Percentiles rank a stretch among this genome's conserved stretches.
These are phyloP conservation scores for Spermophilus dauricus DNA, from an alignment of 2,113 vertebrate genomes.

Conservation along the genomic window DNA sequence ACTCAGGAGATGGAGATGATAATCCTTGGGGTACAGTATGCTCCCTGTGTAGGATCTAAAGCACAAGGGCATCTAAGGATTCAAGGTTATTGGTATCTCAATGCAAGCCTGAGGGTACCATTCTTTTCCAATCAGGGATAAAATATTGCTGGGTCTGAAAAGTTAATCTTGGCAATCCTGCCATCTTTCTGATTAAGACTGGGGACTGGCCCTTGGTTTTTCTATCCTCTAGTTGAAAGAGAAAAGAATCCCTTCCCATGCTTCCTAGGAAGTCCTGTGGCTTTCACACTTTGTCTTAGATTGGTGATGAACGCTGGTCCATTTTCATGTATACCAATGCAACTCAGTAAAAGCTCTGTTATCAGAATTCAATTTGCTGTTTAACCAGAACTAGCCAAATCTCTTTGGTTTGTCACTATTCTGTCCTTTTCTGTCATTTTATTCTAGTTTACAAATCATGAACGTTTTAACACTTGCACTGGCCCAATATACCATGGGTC, in stretches of 20 bases:
- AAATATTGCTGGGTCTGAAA: neutral
- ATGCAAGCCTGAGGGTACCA: neutral
- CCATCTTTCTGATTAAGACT: neutral
- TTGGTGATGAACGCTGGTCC: neutral
- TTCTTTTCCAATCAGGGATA: neutral
- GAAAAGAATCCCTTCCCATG: neutral
- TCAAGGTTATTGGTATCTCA: neutral
- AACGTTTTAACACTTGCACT: neutral
- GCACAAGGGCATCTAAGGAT: neutral
- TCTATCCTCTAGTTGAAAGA: neutral
- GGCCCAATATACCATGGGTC: neutral
- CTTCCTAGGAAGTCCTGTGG: neutral
- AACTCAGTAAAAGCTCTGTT: neutral
- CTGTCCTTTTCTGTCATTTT: neutral
- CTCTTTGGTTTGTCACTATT: neutral
- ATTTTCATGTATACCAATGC: neutral
- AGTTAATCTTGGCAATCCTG: neutral
- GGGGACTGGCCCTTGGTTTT: neutral
- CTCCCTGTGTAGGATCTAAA: neutral
- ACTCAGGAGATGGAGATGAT: neutral
- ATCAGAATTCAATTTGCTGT: neutral
- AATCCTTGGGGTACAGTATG: neutral
- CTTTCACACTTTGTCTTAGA: neutral
- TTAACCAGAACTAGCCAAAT: neutral
- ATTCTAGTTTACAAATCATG: neutral